These are phyloP conservation scores for Nemapogon koenigi DNA, from an alignment of 2,888 invertebrate species.

Conservation along the genomic window DNA sequence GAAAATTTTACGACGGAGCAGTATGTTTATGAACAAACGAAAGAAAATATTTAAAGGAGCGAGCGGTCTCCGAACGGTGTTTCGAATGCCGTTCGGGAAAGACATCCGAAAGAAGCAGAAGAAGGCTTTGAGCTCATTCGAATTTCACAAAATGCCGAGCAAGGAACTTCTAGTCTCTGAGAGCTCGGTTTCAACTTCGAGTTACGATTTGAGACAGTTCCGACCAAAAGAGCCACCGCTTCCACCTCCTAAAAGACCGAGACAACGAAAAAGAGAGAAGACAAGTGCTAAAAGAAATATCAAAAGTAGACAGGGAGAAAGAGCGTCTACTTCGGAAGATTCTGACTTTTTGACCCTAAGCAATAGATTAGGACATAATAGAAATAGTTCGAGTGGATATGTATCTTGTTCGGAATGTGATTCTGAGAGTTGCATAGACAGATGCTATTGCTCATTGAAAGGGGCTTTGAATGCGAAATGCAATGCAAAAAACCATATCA, in stretches of 20 bases:
- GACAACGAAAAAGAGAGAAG: constrained; percentile 39
- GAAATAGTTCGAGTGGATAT: constrained; percentile 74
- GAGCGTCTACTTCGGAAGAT: constrained; percentile 69
- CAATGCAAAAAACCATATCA: constrained; percentile 24
- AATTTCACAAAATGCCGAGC: constrained; percentile 25
- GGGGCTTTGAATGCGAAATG: constrained; percentile 65
- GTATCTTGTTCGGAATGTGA: constrained; percentile 91
- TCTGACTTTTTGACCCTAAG: constrained; percentile 65
- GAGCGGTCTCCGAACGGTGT: constrained; percentile 68
- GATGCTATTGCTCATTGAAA: constrained; percentile 84
- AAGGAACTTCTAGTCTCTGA: constrained; percentile 51
- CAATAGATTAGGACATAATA: constrained; percentile 64
- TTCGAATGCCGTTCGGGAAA: constrained; percentile 65
- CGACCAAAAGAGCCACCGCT: constrained; percentile 59
- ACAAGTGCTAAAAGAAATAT: constrained; percentile 47
- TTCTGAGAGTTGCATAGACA: constrained; percentile 84
- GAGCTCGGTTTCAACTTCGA: constrained; percentile 68
- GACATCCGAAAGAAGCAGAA: constrained; percentile 39
- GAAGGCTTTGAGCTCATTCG: constrained; percentile 26
- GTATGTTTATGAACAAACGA: constrained; percentile 61
- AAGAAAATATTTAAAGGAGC: constrained; percentile 67
- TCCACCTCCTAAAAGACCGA: constrained; percentile 40
- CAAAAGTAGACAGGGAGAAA: constrained; percentile 61
- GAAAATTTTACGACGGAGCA: constrained; percentile 67
- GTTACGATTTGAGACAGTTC: constrained; percentile 69